Evolutionary conservation across 2,888 invertebrate genomes (phyloP).

Genomic region (Drosophila nr. fundita): DNA sequence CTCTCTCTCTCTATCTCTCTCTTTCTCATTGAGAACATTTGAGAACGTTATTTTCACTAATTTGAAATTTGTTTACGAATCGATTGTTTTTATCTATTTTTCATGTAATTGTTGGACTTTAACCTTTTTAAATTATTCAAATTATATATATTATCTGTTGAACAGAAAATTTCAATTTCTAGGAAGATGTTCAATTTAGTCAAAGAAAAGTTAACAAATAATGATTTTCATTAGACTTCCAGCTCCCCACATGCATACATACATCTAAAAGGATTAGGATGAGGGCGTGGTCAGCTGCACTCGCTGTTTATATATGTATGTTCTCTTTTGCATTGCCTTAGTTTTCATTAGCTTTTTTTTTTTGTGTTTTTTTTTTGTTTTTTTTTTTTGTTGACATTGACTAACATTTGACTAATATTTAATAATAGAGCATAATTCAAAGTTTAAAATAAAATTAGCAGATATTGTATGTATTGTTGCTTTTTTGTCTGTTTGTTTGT

Average conservation of each 20-base stretch:
- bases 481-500: slow-evolving; percentile 48
- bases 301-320: slow-evolving; percentile 22
- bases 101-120: background rate
- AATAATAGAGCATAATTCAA: slow-evolving; percentile 75
- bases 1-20: slow-evolving; percentile 4
- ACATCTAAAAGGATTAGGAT: background rate
- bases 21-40: slow-evolving; percentile 7
- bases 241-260: background rate
- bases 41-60: slow-evolving; percentile 25
- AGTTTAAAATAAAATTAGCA: slow-evolving; percentile 76
- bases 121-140: background rate
- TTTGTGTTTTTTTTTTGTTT: slow-evolving; percentile 2
- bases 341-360: slow-evolving; percentile 22
- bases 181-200: background rate
- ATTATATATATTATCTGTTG: background rate
- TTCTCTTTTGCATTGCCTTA: slow-evolving; percentile 40
- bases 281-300: slow-evolving; percentile 32
- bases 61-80: slow-evolving; percentile 13
- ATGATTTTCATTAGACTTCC: background rate
- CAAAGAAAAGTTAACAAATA: background rate
- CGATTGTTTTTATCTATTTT: background rate
- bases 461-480: slow-evolving; percentile 65
- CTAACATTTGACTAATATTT: slow-evolving; percentile 76
- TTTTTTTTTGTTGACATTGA: slow-evolving; percentile 30
- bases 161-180: slow-evolving; percentile 1